Percentiles rank a stretch among this genome's conserved stretches.
Evolutionary conservation across 2,113 vertebrate species (phyloP).

Genomic region (human (Homo sapiens)): DNA sequence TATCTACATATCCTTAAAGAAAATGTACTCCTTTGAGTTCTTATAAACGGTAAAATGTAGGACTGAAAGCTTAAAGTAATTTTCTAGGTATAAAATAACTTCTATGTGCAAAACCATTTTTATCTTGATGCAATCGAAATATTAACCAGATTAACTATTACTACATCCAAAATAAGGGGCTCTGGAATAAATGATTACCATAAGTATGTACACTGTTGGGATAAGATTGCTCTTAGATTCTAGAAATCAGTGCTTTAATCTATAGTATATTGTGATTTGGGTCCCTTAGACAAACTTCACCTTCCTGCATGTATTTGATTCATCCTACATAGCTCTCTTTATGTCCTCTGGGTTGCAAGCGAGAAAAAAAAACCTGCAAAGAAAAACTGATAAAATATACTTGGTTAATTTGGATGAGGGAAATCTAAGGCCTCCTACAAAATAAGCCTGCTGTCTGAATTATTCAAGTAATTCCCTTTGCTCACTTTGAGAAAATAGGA

Average conservation of each 20-base stretch:
- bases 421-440: conserved; percentile 22
- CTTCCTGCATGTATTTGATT: not conserved
- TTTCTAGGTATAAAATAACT: not conserved
- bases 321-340: not conserved
- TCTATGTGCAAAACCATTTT: not conserved
- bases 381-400: not conserved
- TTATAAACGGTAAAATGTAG: conserved; percentile 28
- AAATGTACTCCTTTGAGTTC: conserved; percentile 17
- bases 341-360: not conserved
- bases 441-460: conserved; percentile 10
- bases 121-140: not conserved
- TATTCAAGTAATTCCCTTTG: conserved; percentile 24
- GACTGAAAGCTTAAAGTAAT: not conserved
- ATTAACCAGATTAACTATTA: not conserved
- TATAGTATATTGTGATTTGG: not conserved
- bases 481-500: conserved; percentile 54
- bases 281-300: not conserved
- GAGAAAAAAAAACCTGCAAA: not conserved
- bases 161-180: not conserved
- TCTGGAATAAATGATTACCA: not conserved
- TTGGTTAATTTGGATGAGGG: conserved; percentile 22
- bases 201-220: not conserved
- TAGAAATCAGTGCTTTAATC: not conserved
- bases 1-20: not conserved
- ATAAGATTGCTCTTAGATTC: not conserved